These are phyloP conservation scores for Trachelus tabidus DNA, from an alignment of 2,888 invertebrate genomes.

Conservation along the genomic window DNA sequence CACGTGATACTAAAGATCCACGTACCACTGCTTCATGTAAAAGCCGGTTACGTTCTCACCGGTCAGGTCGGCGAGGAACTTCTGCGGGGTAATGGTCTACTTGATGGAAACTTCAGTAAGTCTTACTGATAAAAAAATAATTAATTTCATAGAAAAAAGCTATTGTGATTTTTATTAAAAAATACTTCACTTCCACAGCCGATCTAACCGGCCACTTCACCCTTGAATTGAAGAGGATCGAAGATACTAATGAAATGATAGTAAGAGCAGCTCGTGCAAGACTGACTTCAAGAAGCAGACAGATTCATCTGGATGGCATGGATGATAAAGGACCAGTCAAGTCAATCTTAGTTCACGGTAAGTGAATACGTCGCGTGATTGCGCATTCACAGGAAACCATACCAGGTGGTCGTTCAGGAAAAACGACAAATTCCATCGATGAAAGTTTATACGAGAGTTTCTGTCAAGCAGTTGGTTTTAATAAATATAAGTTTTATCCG, in stretches of 20 bases:
- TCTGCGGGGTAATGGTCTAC: slow-evolving; percentile 54
- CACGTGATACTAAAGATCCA: slow-evolving; percentile 57
- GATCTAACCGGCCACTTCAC: slow-evolving; percentile 59
- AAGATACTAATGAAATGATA: slow-evolving; percentile 47
- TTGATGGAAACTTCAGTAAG: slow-evolving; percentile 61
- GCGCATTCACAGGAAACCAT: background rate
- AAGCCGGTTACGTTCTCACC: slow-evolving; percentile 52
- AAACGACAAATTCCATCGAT: slow-evolving; percentile 33
- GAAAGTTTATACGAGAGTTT: background rate
- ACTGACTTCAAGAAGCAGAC: slow-evolving; percentile 44
- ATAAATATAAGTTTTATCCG: background rate
- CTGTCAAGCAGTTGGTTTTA: background rate
- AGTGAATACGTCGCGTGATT: slow-evolving; percentile 15
- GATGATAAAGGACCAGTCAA: slow-evolving; percentile 54
- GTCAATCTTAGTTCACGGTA: slow-evolving; percentile 54
- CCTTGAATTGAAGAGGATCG: slow-evolving; percentile 56
- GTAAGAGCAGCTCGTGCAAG: slow-evolving; percentile 60
- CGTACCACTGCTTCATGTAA: slow-evolving; percentile 52
- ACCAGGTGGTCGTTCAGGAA: background rate
- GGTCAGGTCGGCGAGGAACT: slow-evolving; percentile 57
- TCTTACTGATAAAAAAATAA: background rate
- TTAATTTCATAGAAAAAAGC: background rate
- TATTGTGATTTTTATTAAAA: background rate
- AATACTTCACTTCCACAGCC: slow-evolving; percentile 34
- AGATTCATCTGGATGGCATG: slow-evolving; percentile 56